Evolutionary conservation across 1,140 invertebrate genomes (phyloP), one percentile per base, ranked within the genome.

Genomic region (Coenobita brevimanus): DNA sequence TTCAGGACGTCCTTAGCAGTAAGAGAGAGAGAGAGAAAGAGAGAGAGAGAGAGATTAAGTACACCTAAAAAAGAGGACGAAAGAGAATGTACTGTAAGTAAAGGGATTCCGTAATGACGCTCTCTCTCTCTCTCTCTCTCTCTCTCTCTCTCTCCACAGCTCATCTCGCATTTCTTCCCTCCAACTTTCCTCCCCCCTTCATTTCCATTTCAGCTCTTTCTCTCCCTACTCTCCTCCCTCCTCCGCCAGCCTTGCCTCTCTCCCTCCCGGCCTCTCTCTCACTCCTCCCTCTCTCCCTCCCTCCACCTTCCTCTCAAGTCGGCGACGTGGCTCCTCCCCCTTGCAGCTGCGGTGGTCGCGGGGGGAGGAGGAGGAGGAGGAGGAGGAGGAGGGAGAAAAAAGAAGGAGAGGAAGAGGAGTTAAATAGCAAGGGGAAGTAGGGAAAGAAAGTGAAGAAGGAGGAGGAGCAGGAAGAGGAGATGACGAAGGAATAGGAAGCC

Each of bases 251-350:
- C 54, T 38, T 38, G 0, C 46, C 62, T 43, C 21, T 46, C 46
- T 27, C 24, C 30, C 54, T 15, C 38, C 76, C 2, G 33, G 17
- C 50, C 57, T 43, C 50, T 46, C 50, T 57, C 46, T 50, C 46
- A 6, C 46, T n/a, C 46, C n/a, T n/a, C n/a, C n/a, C 30, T 71
- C 67, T n/a, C n/a, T n/a, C n/a, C n/a, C 46, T 17, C 17, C 46
- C 46, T 50, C 46, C 46, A 8, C 46, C 17, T 50, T 50, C 46
- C 46, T 46, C 73, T 43, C 73, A 21, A 38, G 21, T 38, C 38
- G 38, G 73, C 73, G 73, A 30, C 38, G 36, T 82, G 50, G 62
- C 17, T 54, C 60, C 78, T 69, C 41, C 67, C 62, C 41, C 80
- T 71, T 64, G 62, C 46, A 8, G 46, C 46, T 50, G 46, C 46